These are phyloP conservation scores for Junonia oenone DNA, from an alignment of 2,888 invertebrate genomes.

Conservation along the genomic window DNA sequence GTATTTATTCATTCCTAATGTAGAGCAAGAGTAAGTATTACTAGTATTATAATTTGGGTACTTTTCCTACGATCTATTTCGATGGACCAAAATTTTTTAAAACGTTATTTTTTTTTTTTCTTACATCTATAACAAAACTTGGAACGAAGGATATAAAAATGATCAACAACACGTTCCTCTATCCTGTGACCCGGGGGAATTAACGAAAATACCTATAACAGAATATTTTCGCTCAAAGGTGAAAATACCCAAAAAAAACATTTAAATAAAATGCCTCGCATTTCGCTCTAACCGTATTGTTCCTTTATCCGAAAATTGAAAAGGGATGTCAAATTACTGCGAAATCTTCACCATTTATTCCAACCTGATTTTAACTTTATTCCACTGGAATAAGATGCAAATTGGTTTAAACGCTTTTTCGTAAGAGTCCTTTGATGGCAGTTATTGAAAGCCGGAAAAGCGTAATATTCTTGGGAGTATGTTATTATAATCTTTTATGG, in stretches of 20 bases:
- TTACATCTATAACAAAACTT: too few relatives aligned
- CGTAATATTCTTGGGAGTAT: not conserved
- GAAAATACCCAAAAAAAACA: not conserved
- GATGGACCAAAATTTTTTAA: too few relatives aligned
- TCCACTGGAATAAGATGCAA: not conserved
- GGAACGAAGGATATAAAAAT: too few relatives aligned
- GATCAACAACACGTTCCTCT: too few relatives aligned
- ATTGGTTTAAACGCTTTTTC: not conserved
- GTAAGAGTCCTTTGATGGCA: conserved; percentile 3
- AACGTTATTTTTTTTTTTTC: too few relatives aligned
- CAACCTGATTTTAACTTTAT: conserved; percentile 1
- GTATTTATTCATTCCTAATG: too few relatives aligned
- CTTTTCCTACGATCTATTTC: too few relatives aligned
- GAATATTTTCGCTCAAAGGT: too few relatives aligned
- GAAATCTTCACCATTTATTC: not conserved
- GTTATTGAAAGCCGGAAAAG: conserved; percentile 15
- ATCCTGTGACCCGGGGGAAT: too few relatives aligned
- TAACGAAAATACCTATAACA: too few relatives aligned
- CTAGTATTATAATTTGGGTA: too few relatives aligned
- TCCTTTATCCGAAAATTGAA: not conserved
- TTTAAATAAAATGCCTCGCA: not conserved
- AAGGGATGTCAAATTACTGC: conserved; percentile 6
- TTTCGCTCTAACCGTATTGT: conserved; percentile 1
- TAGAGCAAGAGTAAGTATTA: too few relatives aligned
- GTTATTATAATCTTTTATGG: conserved; percentile 11